Evolutionary conservation across 2,797 vertebrate genomes (phyloP).

Genomic region (Hemibagrus guttatus): DNA sequence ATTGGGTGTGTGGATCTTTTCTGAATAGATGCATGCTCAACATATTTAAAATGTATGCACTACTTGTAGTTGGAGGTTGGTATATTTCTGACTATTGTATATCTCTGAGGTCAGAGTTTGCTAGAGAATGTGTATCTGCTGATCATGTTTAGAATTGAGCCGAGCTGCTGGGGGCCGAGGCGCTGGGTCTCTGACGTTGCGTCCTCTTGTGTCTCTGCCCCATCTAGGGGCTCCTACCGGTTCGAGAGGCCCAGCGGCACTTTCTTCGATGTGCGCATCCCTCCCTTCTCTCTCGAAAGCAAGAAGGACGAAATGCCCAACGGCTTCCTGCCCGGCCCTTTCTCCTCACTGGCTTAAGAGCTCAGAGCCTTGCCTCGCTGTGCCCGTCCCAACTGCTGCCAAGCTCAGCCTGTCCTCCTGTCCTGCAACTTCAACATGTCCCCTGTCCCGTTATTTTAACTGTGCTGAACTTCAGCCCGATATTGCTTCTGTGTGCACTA

Average conservation of each 20-base stretch:
- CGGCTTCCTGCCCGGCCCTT: slow-evolving; percentile 66
- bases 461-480: background rate
- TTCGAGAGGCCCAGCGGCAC: slow-evolving; percentile 64
- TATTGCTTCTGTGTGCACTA: background rate
- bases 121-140: background rate
- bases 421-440: slow-evolving; percentile 4
- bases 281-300: slow-evolving; percentile 69
- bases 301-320: slow-evolving; percentile 67
- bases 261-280: slow-evolving; percentile 68
- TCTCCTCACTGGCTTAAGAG: slow-evolving; percentile 60
- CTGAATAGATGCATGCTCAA: background rate
- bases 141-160: background rate
- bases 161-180: background rate
- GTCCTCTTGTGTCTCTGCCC: slow-evolving; percentile 56
- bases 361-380: background rate
- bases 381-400: background rate
- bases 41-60: background rate
- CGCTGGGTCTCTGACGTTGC: slow-evolving; percentile 55
- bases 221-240: slow-evolving; percentile 67
- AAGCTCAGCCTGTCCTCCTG: slow-evolving; percentile 7
- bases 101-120: background rate
- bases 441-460: background rate
- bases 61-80: background rate
- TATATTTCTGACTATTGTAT: background rate
- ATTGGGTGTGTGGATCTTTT: background rate